Base-by-base conservation (phyloP, 2,888 invertebrate species). In the Temnothorax ravouxi region DNA sequence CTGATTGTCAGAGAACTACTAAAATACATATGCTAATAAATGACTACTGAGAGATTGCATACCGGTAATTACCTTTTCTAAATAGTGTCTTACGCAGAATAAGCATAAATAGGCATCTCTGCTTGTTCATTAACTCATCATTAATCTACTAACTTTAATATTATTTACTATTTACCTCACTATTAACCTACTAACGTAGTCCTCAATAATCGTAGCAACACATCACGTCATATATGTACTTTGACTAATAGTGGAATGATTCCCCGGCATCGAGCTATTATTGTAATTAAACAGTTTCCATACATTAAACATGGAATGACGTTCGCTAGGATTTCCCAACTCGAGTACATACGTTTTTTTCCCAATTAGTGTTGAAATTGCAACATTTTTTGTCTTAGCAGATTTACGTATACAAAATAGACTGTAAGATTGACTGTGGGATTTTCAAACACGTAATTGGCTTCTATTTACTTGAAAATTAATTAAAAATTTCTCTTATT, bases 321-420 rank as follows among this genome's bases (percentile, higher is more conserved):
- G 47, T 21, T 74, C 9, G 25, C 56, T 72, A 81, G 80, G 50
- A 80, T 81, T 84, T 81, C 34, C 84, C 80, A 84, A 72, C 38
- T 66, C 47, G 38, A 62, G 44, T 62, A 21, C 50, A 54, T 25
- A 41, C 64, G 13, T 69, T n/a, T 18, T 41, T 34, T 29, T 25
- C 8, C 38, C 71, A 80, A 84, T 84, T 29, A 54, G 13, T n/a
- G 34, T n/a, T 50, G 15, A n/a, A 38, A 62, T 66, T 18, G 15
- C 34, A 47, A 18, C 2, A 18, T 25, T n/a, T 18, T 64, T 5
- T 8, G 15, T 59, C 25, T 25, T 54, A 29, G 34, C 1, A n/a
- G 13, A 25, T 50, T 13, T 21, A 15, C 6, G 21, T 66, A 18
- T 13, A 21, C 44, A 79, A 41, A 41, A 44, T 44, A 9, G 34